Conservation (phyloP, 2,888 invertebrate genomes). For the Leptinotarsa juncta region DNA sequence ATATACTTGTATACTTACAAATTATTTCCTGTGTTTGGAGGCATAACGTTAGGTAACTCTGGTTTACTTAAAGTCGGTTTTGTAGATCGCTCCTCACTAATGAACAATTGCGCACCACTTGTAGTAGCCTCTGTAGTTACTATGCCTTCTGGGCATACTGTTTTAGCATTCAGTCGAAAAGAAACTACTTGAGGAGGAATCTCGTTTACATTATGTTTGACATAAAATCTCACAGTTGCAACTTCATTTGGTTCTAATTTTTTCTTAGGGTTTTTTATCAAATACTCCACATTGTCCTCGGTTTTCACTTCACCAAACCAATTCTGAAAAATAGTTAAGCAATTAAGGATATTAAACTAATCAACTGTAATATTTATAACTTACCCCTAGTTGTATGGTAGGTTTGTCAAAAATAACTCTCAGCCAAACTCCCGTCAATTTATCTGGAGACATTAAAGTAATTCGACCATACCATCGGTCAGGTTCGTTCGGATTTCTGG, state of each 20-base stretch:
- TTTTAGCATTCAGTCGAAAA: slow-evolving; percentile 69
- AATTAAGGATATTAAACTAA: no score
- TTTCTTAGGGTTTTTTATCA: slow-evolving; percentile 71
- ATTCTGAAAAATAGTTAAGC: slow-evolving; percentile 56
- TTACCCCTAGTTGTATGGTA: slow-evolving; percentile 52
- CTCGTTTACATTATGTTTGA: slow-evolving; percentile 69
- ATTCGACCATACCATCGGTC: slow-evolving; percentile 74
- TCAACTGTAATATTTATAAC: slow-evolving; percentile 22
- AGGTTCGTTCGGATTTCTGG: slow-evolving; percentile 68
- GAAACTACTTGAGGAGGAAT: slow-evolving; percentile 62
- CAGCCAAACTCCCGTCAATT: slow-evolving; percentile 71
- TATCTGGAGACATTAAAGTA: slow-evolving; percentile 69
- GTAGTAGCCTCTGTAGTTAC: slow-evolving; percentile 59
- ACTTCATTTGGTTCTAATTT: slow-evolving; percentile 70
- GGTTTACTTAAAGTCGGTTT: slow-evolving; percentile 19
- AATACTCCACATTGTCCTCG: slow-evolving; percentile 71
- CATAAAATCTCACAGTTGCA: slow-evolving; percentile 70
- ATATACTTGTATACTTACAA: slow-evolving; percentile 25
- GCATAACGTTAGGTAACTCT: background rate
- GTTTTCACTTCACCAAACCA: slow-evolving; percentile 72
- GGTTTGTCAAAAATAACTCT: slow-evolving; percentile 67
- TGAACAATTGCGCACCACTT: slow-evolving; percentile 57
- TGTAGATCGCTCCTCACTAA: slow-evolving; percentile 46
- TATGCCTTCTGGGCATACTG: slow-evolving; percentile 67
- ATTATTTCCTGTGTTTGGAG: slow-evolving; percentile 5